Conservation (phyloP, 1,140 invertebrate genomes). For the Drosophila funebris region DNA sequence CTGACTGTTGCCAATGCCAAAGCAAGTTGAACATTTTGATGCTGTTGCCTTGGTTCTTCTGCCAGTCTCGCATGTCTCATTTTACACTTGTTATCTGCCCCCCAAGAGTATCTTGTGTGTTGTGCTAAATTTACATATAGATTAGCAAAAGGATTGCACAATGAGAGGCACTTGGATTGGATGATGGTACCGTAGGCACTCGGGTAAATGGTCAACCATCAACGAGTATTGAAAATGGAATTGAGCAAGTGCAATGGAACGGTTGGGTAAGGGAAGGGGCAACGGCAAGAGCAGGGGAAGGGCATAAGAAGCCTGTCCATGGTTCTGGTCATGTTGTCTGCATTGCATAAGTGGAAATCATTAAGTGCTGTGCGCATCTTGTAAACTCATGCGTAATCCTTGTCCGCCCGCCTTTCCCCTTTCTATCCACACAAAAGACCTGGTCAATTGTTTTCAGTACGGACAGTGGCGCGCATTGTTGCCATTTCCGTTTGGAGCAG, state of each 20-base stretch:
- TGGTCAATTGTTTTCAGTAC: slow-evolving; percentile 68
- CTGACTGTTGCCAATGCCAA: slow-evolving; percentile 9
- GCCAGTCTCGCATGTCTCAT: neutral
- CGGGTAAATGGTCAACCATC: slow-evolving; percentile 41
- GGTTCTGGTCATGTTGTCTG: slow-evolving; percentile 48
- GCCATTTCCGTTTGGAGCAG: slow-evolving; percentile 60
- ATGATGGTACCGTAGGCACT: slow-evolving; percentile 49
- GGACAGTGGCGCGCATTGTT: slow-evolving; percentile 57
- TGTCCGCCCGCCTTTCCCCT: neutral
- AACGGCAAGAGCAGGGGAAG: too few species aligned
- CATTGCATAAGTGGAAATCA: slow-evolving; percentile 76
- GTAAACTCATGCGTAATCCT: slow-evolving; percentile 78
- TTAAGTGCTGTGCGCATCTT: slow-evolving; percentile 72
- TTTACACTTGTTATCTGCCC: slow-evolving; percentile 38
- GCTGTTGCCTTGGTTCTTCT: slow-evolving; percentile 28
- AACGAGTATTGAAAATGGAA: slow-evolving; percentile 21
- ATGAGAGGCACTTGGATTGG: slow-evolving; percentile 20
- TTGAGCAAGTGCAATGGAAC: too few species aligned
- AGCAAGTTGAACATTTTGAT: neutral
- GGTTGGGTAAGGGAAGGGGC: too few species aligned
- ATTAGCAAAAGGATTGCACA: slow-evolving; percentile 66
- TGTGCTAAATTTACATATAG: slow-evolving; percentile 73
- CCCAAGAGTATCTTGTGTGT: slow-evolving; percentile 23
- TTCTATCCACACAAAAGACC: neutral
- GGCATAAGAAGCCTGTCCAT: neutral